Evolutionary conservation across 2,888 invertebrate genomes (phyloP), one percentile per base, ranked within the genome.

Genomic region (Drosophila tripunctata): DNA sequence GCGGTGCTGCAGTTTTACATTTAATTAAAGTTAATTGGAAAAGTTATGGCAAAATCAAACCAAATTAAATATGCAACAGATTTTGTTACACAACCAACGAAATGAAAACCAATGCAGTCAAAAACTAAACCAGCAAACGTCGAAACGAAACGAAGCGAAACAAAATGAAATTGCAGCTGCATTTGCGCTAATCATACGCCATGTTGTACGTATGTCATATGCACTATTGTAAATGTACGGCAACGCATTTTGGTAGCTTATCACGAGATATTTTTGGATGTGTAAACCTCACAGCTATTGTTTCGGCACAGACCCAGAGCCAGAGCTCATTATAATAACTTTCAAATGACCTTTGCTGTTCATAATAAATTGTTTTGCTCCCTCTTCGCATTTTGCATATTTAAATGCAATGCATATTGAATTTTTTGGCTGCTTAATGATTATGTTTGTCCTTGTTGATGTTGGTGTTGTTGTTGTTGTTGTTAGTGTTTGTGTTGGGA

Each of bases 11-110:
- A 67, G 82, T 60, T 73, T 56, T 52, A 63, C 79, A 78, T 82
- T 82, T 82, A 82, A 82, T 82, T 85, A 87, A 82, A 67, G 62
- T 38, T 85, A 82, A 82, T 82, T 85, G 87, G 58, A 74, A 87
- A 82, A 82, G 82, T 82, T 79, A 82, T 85, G 62, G 61, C 56
- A 58, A 82, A 81, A 85, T 82, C 82, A 81, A 77, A 82, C 60
- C 68, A 21, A 75, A 82, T 82, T 75, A 85, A 87, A 85, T 87
- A 82, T 82, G 83, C 79, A 82, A 65, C 66, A 69, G 78, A 78
- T 81, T 81, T 74, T 17, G 71, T 48, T 63, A 47, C 54, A 64
- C 36, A 80, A 84, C 64, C 87, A 80, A 60, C 66, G 73, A 44
- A 62, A 50, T 64, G 66, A 27, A 56, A 66, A 22, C 48, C 56